Evolutionary conservation across 2,113 vertebrate genomes (phyloP), one percentile per base, ranked within the genome.

Genomic region (Indri indri): DNA sequence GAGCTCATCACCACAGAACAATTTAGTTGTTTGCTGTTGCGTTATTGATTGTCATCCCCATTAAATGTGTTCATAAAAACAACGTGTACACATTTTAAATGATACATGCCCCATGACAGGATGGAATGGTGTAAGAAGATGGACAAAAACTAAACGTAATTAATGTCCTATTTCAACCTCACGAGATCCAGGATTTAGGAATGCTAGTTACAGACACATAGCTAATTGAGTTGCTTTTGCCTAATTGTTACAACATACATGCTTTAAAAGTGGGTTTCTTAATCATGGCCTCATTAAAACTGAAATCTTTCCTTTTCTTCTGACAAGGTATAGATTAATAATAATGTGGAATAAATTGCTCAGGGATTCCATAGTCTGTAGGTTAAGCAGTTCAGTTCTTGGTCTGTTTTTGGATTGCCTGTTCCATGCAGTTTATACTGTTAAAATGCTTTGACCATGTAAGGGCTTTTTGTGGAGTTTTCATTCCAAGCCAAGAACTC

Each of bases 1-100:
- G 93, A 97, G 95, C 95, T 76, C 95, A 97, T 70, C 80, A 45
- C 76, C 42, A 92, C 45, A 77, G 16, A 88, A 88, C 80, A 54
- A 86, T 97, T 95, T 94, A 92, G 70, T 76, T 81, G n/a, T 65
- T 97, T 95, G 66, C 76, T 97, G 94, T 96, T 97, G 84, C 96
- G 68, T 89, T 97, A 88, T 79, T 93, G 92, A 96, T 68, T 85
- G 74, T 47, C 47, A 93, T 76, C 50, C 14, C 37, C 52, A 20
- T 92, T 86, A 86, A 84, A 90, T 81, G 86, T 90, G 47, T 82
- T 95, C 80, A 52, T 87, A 73, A 95, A 91, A 95, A 74, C 52
- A 80, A 92, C 6, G 27, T 71, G 10, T 45, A 40, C 45, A 47
- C 3, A 3, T 93, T 95, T 95, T 86, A 91, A 95, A 71, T 80